Conservation (phyloP, 2,888 invertebrate species). For the Tuberolachnus salignus region DNA sequence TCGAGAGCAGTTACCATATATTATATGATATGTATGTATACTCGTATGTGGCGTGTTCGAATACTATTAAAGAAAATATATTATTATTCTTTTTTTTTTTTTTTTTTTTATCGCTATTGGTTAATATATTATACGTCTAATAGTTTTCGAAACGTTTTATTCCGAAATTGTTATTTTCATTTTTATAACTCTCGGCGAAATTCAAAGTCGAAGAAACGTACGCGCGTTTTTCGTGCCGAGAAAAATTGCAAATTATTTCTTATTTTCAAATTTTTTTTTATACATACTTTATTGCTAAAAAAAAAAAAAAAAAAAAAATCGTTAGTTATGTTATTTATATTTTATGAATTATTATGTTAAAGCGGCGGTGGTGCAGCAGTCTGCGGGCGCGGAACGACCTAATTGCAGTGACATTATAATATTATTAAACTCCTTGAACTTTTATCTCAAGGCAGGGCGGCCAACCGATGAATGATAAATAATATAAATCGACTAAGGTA, state of each 20-base stretch:
- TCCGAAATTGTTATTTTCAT: not conserved
- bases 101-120: not conserved
- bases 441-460: not conserved
- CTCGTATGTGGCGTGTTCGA: constrained; percentile 6
- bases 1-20: constrained; percentile 9
- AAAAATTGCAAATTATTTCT: too few species aligned
- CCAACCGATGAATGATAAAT: too few species aligned
- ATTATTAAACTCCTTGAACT: constrained; percentile 22
- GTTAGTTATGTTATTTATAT: not conserved
- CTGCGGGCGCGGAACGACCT: constrained; percentile 21
- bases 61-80: constrained; percentile 26
- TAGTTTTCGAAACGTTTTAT: not conserved
- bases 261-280: too few species aligned
- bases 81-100: too few species aligned
- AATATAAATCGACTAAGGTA: too few species aligned
- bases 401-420: constrained; percentile 13
- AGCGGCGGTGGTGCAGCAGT: not conserved
- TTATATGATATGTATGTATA: too few species aligned
- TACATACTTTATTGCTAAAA: not conserved
- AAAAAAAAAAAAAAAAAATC: not conserved
- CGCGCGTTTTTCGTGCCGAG: not conserved
- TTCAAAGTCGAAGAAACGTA: not conserved
- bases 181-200: not conserved
- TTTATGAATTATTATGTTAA: constrained; percentile 19
- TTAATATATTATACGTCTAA: not conserved